Conservation (phyloP, 2,888 invertebrate genomes). For the Aphrophora alni region DNA sequence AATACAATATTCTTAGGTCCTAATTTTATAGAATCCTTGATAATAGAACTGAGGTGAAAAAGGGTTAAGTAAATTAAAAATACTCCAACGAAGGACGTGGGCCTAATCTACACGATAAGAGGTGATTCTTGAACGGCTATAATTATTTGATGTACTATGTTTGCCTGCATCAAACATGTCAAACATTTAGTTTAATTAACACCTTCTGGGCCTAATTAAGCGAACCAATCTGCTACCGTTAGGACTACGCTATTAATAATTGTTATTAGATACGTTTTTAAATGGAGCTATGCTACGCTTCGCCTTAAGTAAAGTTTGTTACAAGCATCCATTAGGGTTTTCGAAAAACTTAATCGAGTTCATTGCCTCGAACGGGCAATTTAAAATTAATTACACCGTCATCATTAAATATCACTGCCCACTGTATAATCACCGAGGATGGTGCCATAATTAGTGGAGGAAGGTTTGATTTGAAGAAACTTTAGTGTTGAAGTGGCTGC, state of each 20-base stretch:
- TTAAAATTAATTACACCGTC: background rate
- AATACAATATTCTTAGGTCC: too few species aligned
- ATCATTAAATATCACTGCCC: conserved; percentile 1
- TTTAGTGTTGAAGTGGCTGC: too few species aligned
- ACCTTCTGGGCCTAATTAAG: background rate
- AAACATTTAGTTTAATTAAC: background rate
- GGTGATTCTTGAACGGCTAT: too few species aligned
- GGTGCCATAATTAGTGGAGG: background rate
- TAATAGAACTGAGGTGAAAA: too few species aligned
- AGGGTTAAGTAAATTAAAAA: too few species aligned
- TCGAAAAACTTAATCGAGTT: background rate
- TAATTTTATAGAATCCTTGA: too few species aligned
- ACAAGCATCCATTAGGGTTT: background rate
- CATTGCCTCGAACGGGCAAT: background rate
- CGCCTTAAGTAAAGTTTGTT: background rate
- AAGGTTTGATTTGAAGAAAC: too few species aligned
- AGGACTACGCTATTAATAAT: background rate
- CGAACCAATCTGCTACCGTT: background rate
- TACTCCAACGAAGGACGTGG: too few species aligned
- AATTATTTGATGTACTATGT: too few species aligned
- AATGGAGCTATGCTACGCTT: background rate
- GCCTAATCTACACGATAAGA: too few species aligned
- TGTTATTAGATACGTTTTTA: background rate
- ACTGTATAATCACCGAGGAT: background rate
- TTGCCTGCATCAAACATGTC: too few species aligned